Conservation (phyloP, 2,888 invertebrate genomes). For the Ferdinandea cuprea region DNA sequence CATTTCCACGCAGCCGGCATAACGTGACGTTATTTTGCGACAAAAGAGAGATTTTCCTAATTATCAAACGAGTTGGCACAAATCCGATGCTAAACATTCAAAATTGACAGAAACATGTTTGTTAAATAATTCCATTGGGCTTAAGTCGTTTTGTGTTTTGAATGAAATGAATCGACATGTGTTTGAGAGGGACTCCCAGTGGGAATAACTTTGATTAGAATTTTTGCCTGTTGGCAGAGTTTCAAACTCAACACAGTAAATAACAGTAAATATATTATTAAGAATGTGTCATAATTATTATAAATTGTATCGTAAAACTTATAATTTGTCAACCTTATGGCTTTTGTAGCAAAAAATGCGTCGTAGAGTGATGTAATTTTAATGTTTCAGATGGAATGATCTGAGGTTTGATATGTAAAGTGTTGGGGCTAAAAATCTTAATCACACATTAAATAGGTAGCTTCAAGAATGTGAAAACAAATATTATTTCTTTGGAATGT, state of each 20-base stretch:
- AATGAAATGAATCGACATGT: conserved; percentile 15
- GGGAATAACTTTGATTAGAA: conserved; percentile 17
- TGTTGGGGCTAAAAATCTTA: too few species aligned
- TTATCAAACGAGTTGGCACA: conserved; percentile 13
- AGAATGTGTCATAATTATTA: conserved; percentile 55
- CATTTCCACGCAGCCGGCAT: neutral
- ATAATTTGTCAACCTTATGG: conserved; percentile 68
- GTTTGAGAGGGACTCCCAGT: neutral
- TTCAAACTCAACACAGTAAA: conserved; percentile 37
- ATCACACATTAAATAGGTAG: too few species aligned
- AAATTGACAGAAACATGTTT: conserved; percentile 39
- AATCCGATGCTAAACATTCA: conserved; percentile 16
- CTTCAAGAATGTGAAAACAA: too few species aligned
- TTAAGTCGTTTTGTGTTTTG: neutral
- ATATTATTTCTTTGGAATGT: too few species aligned
- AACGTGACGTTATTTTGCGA: neutral
- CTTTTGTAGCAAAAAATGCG: conserved; percentile 29
- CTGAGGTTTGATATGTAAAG: too few species aligned
- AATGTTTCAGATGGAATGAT: too few species aligned
- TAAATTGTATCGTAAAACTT: conserved; percentile 54
- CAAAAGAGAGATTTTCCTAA: conserved; percentile 44
- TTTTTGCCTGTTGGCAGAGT: conserved; percentile 50
- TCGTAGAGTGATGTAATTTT: neutral
- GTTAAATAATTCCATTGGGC: conserved; percentile 2
- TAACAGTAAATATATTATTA: conserved; percentile 50